Percentiles rank a stretch among this genome's conserved stretches.
Conservation (phyloP, 2,113 vertebrate genomes). For the Acinonyx jubatus region DNA sequence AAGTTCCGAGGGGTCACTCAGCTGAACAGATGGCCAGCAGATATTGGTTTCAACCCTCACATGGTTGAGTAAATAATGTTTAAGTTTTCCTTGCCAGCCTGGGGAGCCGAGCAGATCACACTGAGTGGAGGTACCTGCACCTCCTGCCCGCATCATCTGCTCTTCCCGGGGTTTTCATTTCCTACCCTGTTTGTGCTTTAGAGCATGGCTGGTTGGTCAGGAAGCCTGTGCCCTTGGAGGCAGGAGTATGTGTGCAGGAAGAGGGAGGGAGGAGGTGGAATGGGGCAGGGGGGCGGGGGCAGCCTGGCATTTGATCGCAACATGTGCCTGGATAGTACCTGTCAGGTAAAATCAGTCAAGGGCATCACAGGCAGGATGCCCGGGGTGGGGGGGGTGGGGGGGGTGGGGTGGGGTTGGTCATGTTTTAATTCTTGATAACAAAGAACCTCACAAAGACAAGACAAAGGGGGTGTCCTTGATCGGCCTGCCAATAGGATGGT, state of each 20-base stretch:
- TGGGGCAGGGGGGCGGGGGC: not conserved
- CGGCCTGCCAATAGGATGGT: not conserved
- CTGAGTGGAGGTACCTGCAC: constrained; percentile 81
- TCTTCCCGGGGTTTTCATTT: constrained; percentile 89
- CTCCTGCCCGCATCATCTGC: constrained; percentile 87
- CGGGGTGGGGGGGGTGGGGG: not conserved
- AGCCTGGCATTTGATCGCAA: not conserved
- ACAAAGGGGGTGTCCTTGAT: not conserved
- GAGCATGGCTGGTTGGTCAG: constrained; percentile 85
- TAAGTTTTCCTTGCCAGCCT: constrained; percentile 85
- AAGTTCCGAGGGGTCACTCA: constrained; percentile 83
- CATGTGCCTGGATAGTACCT: not conserved
- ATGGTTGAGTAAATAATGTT: constrained; percentile 86
- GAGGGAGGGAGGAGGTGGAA: not conserved
- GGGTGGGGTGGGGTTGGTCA: not conserved
- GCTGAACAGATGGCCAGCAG: constrained; percentile 87
- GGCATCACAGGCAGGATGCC: not conserved
- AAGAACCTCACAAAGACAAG: not conserved
- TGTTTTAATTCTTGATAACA: constrained; percentile 20
- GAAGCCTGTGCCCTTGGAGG: constrained; percentile 83
- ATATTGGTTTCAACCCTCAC: constrained; percentile 85
- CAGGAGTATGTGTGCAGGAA: constrained; percentile 59
- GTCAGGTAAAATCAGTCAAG: constrained; percentile 60
- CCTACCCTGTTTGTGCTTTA: constrained; percentile 88
- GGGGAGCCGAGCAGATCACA: constrained; percentile 85